A percentile compares a stretch with the other conserved stretches of the same genome.
Evolutionary conservation across 1,140 invertebrate species (phyloP).

Genomic region (Drosophila ogumai): DNA sequence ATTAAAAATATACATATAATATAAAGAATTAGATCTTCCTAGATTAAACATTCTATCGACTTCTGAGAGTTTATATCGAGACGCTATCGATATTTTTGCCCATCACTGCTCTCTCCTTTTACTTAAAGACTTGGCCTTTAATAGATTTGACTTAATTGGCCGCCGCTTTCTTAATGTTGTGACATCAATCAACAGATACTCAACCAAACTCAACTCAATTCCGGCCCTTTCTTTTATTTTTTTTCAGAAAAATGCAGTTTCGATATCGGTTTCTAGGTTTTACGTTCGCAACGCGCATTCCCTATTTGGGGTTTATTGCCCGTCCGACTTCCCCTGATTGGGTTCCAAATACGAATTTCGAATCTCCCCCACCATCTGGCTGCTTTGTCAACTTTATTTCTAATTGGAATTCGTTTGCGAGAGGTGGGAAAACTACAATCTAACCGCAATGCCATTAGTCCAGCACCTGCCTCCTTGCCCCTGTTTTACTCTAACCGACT

Average conservation of each 20-base stretch:
- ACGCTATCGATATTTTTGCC: neutral
- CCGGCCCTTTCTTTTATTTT: conserved; percentile 24
- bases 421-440: conserved; percentile 21
- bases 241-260: conserved; percentile 32
- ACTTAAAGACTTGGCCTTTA: conserved; percentile 8
- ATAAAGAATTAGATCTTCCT: too few relatives aligned
- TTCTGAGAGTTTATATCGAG: neutral
- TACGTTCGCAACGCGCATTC: conserved; percentile 38
- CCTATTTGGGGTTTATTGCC: conserved; percentile 50
- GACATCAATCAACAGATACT: conserved; percentile 78
- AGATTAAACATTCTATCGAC: neutral
- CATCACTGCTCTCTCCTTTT: conserved; percentile 9
- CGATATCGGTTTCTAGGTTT: conserved; percentile 31
- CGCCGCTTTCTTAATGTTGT: conserved; percentile 72
- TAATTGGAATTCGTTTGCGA: conserved; percentile 54
- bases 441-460: conserved; percentile 73
- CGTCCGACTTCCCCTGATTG: conserved; percentile 25
- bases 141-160: conserved; percentile 81
- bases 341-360: conserved; percentile 16
- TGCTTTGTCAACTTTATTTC: conserved; percentile 56
- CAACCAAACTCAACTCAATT: conserved; percentile 38
- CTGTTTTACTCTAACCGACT: neutral
- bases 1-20: neutral
- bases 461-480: conserved; percentile 1
- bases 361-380: conserved; percentile 2